Conservation (phyloP, 1,140 invertebrate genomes). For the Homarus americanus region DNA sequence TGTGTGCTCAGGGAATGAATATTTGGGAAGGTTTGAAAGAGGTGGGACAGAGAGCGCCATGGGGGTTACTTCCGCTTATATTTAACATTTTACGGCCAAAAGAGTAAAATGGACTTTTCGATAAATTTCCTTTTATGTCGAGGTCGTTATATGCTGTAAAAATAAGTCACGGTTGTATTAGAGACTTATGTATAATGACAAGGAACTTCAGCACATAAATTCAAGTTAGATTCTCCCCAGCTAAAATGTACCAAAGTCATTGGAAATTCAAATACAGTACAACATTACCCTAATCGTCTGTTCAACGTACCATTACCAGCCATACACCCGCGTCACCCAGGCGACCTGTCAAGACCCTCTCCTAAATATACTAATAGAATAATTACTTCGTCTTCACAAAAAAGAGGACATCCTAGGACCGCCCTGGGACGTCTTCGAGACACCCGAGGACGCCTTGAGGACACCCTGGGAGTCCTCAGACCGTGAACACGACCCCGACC, state of each 20-base stretch:
- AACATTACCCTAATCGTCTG: background rate
- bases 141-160: background rate
- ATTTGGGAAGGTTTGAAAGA: background rate
- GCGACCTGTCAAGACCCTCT: background rate
- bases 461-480: background rate
- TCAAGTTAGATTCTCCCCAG: background rate
- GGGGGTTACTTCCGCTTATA: conserved; percentile 21
- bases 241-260: background rate
- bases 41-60: background rate
- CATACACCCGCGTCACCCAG: background rate
- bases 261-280: background rate
- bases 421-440: background rate
- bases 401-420: background rate
- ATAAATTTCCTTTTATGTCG: background rate
- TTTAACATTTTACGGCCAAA: background rate
- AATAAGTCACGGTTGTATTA: background rate
- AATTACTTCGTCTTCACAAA: conserved; percentile 12
- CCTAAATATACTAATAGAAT: conserved; percentile 35
- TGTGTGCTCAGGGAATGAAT: background rate
- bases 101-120: background rate
- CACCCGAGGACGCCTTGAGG: background rate
- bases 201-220: too few relatives aligned
- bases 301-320: background rate
- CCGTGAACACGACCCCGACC: background rate
- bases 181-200: background rate